A percentile compares a stretch with the other conserved stretches of the same genome.
phyloP scores from a whole-genome alignment of 2,113 vertebrate species.

The Bolborhynchus lineola region DNA sequence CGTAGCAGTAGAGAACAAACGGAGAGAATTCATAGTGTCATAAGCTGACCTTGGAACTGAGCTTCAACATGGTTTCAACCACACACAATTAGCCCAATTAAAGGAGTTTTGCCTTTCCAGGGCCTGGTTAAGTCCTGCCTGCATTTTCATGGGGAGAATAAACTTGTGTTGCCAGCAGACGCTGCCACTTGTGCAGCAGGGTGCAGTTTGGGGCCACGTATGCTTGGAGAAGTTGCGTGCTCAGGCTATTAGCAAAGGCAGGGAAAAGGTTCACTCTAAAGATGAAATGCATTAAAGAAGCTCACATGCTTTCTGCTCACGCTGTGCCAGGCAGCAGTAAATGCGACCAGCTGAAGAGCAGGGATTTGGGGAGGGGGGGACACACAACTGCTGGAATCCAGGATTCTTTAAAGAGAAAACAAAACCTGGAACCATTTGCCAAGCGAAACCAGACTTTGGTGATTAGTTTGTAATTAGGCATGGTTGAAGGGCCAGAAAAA shows the following conservation, averaged over 20 bases:
- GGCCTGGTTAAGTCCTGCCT: not conserved
- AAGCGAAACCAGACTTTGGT: not conserved
- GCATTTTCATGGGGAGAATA: not conserved
- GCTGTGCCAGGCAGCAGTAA: conserved; percentile 15
- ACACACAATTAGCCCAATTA: not conserved
- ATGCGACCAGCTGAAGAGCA: not conserved
- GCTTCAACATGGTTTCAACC: not conserved
- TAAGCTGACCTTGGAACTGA: not conserved
- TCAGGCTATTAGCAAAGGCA: not conserved
- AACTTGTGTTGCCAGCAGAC: not conserved
- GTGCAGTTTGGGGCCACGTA: not conserved
- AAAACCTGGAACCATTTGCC: conserved; percentile 1
- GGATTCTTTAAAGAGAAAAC: not conserved
- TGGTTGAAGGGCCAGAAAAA: not conserved
- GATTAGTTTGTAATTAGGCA: not conserved
- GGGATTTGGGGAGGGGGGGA: not conserved
- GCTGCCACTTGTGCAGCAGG: not conserved
- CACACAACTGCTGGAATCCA: not conserved
- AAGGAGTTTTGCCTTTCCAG: not conserved
- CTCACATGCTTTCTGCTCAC: not conserved
- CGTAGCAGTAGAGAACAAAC: not conserved
- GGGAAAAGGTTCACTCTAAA: not conserved
- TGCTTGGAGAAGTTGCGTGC: not conserved
- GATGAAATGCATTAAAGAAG: conserved; percentile 13
- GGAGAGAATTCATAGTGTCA: not conserved